Base-by-base conservation (phyloP, 2,797 vertebrate genomes). In the Columba guinea region DNA sequence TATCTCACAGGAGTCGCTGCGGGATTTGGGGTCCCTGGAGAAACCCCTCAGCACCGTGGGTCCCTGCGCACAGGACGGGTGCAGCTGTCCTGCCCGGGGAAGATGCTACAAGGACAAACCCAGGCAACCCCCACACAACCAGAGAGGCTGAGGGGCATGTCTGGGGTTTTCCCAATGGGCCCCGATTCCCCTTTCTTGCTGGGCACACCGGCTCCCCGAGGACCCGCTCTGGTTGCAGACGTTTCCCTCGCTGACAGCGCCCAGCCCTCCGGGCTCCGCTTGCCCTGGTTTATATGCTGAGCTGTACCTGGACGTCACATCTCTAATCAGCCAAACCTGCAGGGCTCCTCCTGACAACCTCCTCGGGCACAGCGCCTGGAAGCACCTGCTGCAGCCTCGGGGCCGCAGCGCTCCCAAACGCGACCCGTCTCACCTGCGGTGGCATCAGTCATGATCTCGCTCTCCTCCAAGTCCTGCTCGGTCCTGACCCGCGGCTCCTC, bases 391-490 rank as follows among this genome's bases (percentile, higher is more conserved):
- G 6, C 21, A 62, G 78, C 52, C 44, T 28, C 0, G 7, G 78
- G 51, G 58, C 2, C 87, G 46, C 84, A 52, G 44, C 79, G 46
- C 51, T 48, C 14, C 24, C 3, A 39, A 67, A 10, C 9, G 9
- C 30, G 18, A 12, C 13, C 34, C 64, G 55, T 37, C 77, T 97
- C 90, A 98, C 98, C 98, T 55, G 98, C 97, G 1, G 97, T 98
- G 89, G 98, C 97, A 37, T 98, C 98, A 0, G 95, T 94, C 2
- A 97, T 97, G 4, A 97, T 91, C 77, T 98, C 98, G 1, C 97
- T 97, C 73, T 98, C 98, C 79, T 98, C 98, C 52, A 98, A 94
- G 63, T 98, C 98, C 87, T 94, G 98, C 84, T 98, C 97, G 3
- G 94, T 97, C 94, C 97, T 94, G 90, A 76, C 65, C 56, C 49